Conservation (phyloP, 53 echinoderm and acorn worm species). For the Zoroaster sp. region DNA sequence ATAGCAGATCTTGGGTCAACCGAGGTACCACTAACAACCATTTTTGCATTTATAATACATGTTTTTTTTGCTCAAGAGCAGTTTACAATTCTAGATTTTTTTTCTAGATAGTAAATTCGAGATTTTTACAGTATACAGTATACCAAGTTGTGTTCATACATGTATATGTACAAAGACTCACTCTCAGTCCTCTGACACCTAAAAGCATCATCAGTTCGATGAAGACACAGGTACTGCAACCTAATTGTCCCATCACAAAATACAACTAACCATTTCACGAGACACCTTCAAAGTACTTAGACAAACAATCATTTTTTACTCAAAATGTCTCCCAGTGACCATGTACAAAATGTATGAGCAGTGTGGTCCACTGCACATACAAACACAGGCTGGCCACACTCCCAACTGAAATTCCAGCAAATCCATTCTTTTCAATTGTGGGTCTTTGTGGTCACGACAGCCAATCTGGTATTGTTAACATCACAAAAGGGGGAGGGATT, state of each 20-base stretch:
- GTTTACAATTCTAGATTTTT: too few species aligned
- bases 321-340: not conserved
- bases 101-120: too few species aligned
- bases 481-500: slow-evolving; percentile 16
- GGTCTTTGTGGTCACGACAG: not conserved
- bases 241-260: not conserved
- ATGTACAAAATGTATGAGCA: too few species aligned
- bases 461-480: slow-evolving; percentile 17
- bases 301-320: slow-evolving; percentile 20
- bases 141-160: too few species aligned
- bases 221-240: not conserved
- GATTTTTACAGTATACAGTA: too few species aligned
- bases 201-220: too few species aligned
- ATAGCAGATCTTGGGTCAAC: too few species aligned
- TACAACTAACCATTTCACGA: not conserved
- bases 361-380: not conserved
- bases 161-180: too few species aligned
- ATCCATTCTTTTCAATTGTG: not conserved
- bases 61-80: too few species aligned
- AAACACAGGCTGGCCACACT: not conserved
- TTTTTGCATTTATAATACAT: too few species aligned
- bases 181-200: too few species aligned
- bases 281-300: slow-evolving; percentile 10
- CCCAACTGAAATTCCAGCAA: not conserved
- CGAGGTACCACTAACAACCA: too few species aligned